Evolutionary conservation across 35 echinoderm and acorn worm species (phyloP).

Genomic region (Eucidaris tribuloides): DNA sequence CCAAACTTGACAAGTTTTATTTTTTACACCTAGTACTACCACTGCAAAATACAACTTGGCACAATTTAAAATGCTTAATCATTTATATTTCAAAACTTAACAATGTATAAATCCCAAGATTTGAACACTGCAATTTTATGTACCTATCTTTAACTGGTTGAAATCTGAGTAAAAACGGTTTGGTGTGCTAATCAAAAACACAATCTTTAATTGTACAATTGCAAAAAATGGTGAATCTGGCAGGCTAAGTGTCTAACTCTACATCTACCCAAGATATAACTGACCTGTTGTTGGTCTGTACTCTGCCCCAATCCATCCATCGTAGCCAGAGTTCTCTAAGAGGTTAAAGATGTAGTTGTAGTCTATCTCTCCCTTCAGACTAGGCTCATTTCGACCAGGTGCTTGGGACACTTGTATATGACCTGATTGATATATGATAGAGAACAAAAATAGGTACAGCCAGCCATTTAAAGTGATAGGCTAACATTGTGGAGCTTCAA

Average conservation of each 20-base stretch:
- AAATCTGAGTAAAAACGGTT: no score
- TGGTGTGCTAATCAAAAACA: background rate
- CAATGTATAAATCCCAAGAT: background rate
- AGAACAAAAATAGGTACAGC: no score
- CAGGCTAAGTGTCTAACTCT: background rate
- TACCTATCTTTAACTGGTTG: background rate
- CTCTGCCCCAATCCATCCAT: constrained; percentile 89
- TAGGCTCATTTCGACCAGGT: constrained; percentile 80
- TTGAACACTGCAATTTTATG: background rate
- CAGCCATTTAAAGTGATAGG: no score
- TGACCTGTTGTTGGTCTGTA: constrained; percentile 77
- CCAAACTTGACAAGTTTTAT: no score
- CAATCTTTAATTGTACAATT: no score
- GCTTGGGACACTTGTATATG: constrained; percentile 89
- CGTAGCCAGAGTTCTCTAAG: constrained; percentile 66
- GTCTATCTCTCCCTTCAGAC: constrained; percentile 80
- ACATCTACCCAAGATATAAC: background rate
- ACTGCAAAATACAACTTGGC: no score
- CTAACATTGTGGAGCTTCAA: no score
- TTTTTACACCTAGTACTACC: no score
- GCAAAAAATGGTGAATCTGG: background rate
- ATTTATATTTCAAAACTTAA: no score
- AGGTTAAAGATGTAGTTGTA: constrained; percentile 82
- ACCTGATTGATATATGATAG: constrained; percentile 40
- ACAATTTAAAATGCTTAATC: no score